Base-by-base conservation (phyloP, 2,888 invertebrate genomes). In the Caenorhabditis becei region DNA sequence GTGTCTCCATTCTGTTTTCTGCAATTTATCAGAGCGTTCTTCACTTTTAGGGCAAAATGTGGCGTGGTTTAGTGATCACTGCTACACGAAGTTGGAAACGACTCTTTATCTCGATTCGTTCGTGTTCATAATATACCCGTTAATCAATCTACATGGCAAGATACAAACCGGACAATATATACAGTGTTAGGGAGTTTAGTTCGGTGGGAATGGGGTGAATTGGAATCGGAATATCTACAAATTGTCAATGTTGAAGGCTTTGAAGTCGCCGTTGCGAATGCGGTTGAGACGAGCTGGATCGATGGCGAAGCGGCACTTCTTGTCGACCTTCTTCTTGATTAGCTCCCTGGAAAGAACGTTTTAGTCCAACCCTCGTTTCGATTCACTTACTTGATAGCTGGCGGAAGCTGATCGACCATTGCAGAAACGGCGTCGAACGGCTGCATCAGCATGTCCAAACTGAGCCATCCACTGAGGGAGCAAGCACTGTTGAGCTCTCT, bases 401-500 rank as follows among this genome's bases (percentile, higher is more conserved):
- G 74, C 14, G 79, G 61, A 23, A 82, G 61, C 11, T 62, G 58
- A 11, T 83, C 82, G 18, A 83, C 56, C 67, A 80, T 71, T 0
- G 63, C 56, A 1, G 85, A 58, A 4, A 80, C 78, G 16, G 83
- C 80, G 41, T 83, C 85, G 18, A 85, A 70, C 5, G 85, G 83
- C 54, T 85, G 83, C 74, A 85, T 66, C 5, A 85, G 66, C 77
- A 80, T 77, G 41, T 85, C 85, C 69, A 84, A 35, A 72, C 77
- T 72, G 26, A 85, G 67, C 83, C 83, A 85, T 24, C 85, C 85
- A 28, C 83, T 83, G 24, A 82, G 41, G 4, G 72, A 32, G 44
- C 85, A 85, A 18, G 58, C 69, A 20, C 56, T 66, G 61, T 85
- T 85, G 44, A 85, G 70, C 32, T 70, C 44, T 24, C 67, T 61